A percentile compares a stretch with the other conserved stretches of the same genome.
phyloP scores from a whole-genome alignment of 92 coral and sea anemone genomes.

The Palythoa grandis region DNA sequence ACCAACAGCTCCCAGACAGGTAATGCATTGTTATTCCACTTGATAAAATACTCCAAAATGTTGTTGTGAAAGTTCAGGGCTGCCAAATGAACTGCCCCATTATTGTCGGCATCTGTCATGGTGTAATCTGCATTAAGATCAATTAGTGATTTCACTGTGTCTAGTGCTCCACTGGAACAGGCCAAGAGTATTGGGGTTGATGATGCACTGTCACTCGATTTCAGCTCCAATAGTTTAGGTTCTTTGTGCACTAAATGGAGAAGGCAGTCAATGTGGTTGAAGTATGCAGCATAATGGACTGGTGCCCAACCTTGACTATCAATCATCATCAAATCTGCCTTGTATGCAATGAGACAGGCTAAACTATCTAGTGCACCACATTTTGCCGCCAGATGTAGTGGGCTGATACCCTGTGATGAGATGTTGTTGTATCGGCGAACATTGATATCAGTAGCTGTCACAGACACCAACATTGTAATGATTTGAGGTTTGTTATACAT shows the following conservation, averaged over 20 bases:
- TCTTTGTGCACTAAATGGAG: conserved; percentile 83
- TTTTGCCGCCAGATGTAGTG: conserved; percentile 91
- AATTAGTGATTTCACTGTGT: conserved; percentile 85
- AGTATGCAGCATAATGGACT: conserved; percentile 91
- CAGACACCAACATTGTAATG: conserved; percentile 84
- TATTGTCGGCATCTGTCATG: conserved; percentile 63
- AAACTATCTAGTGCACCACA: conserved; percentile 98
- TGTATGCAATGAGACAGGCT: conserved; percentile 91
- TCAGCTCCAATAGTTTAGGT: conserved; percentile 79
- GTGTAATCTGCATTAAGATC: conserved; percentile 71
- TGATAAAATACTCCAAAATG: conserved; percentile 87
- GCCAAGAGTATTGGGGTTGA: conserved; percentile 95
- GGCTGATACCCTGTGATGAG: conserved; percentile 90
- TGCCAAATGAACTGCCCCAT: conserved; percentile 87
- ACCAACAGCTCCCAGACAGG: conserved; percentile 96
- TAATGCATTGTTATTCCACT: conserved; percentile 72
- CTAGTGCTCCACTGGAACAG: conserved; percentile 94
- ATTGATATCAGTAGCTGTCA: conserved; percentile 91
- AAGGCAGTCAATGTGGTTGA: conserved; percentile 94
- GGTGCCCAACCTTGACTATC: conserved; percentile 97
- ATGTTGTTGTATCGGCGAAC: conserved; percentile 89
- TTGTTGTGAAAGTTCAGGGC: conserved; percentile 91
- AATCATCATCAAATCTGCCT: conserved; percentile 86
- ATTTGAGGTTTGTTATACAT: conserved; percentile 97
- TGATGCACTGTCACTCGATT: conserved; percentile 66